Conservation (phyloP, 2,888 invertebrate genomes). For the Rotaria sp. region DNA sequence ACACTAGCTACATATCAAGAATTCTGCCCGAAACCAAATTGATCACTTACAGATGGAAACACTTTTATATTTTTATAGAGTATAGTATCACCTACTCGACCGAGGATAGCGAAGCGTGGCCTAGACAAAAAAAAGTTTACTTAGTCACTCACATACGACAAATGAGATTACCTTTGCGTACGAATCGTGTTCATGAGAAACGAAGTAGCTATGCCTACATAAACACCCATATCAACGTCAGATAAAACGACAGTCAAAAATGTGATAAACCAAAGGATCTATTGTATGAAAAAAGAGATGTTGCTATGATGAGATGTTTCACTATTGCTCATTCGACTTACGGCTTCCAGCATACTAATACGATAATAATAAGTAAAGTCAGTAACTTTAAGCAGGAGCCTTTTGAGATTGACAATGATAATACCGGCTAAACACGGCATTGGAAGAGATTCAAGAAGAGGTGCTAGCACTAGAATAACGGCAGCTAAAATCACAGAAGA, state of each 20-base stretch:
- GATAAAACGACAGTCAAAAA: conserved; percentile 48
- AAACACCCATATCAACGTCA: conserved; percentile 50
- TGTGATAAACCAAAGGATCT: conserved; percentile 52
- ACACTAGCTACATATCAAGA: not conserved
- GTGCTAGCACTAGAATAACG: conserved; percentile 35
- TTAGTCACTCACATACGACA: not conserved
- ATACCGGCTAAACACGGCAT: conserved; percentile 53
- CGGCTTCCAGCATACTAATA: conserved; percentile 70
- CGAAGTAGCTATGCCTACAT: conserved; percentile 45
- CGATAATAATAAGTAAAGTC: conserved; percentile 68
- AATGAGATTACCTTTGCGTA: not conserved
- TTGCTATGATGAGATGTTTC: too few species aligned
- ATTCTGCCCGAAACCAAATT: not conserved
- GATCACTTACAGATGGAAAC: not conserved
- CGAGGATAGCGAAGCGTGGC: not conserved
- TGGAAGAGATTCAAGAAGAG: conserved; percentile 49
- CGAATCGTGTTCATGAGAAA: not conserved
- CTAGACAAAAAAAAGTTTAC: not conserved
- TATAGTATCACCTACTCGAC: not conserved
- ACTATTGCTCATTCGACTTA: not conserved
- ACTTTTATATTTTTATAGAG: not conserved
- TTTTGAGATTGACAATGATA: conserved; percentile 55
- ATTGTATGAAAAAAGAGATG: too few species aligned
- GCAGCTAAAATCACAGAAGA: not conserved
- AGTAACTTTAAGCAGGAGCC: conserved; percentile 61